Evolutionary conservation across 2,797 vertebrate genomes (phyloP).

Genomic region (Helicolenus hilgendorfi): DNA sequence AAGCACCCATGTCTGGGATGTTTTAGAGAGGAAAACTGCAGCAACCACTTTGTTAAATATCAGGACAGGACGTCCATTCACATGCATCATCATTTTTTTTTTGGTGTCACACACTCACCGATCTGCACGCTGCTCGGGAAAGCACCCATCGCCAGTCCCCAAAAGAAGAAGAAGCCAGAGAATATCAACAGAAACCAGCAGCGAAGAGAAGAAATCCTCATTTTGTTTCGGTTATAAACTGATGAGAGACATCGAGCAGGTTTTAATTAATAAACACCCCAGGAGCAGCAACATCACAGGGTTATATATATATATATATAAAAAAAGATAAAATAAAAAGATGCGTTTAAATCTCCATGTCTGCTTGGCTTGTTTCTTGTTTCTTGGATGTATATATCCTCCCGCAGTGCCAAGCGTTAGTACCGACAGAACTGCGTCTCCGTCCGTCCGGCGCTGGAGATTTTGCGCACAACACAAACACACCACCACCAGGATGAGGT

Average conservation of each 20-base stretch:
- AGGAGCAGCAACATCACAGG: conserved; percentile 77
- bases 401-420: conserved; percentile 92
- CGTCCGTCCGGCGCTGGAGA: conserved; percentile 91
- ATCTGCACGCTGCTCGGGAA: conserved; percentile 99
- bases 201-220: conserved; percentile 94
- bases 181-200: conserved; percentile 95
- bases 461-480: conserved; percentile 92
- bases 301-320: not conserved
- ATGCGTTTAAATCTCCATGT: conserved; percentile 89
- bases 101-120: conserved; percentile 89
- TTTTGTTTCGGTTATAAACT: conserved; percentile 93
- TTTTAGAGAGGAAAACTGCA: not conserved
- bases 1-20: not conserved
- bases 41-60: not conserved
- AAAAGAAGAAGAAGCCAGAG: conserved; percentile 92
- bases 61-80: not conserved
- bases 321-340: conserved; percentile 40
- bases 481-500: conserved; percentile 90
- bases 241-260: conserved; percentile 94
- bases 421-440: conserved; percentile 78
- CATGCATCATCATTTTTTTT: not conserved
- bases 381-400: conserved; percentile 41
- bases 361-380: conserved; percentile 51
- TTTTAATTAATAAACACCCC: conserved; percentile 73
- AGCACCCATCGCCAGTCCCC: conserved; percentile 95